Percentiles rank a stretch among this genome's conserved stretches.
These are phyloP conservation scores for Euleptes europaea DNA, from an alignment of 2,113 vertebrate species.

Conservation along the genomic window DNA sequence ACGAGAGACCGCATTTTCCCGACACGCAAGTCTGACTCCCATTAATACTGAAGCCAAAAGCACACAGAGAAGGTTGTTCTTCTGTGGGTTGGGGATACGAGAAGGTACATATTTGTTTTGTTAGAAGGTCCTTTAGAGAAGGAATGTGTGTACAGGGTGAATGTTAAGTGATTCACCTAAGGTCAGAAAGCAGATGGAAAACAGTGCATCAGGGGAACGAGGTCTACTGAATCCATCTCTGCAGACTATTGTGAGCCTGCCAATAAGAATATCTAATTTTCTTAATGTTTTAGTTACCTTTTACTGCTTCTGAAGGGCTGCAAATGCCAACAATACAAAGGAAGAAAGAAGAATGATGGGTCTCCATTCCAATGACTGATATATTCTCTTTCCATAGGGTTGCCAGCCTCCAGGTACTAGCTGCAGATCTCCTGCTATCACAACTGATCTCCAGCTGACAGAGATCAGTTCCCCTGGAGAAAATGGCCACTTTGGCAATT, in stretches of 20 bases:
- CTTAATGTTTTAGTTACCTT: background rate
- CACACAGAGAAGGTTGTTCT: background rate
- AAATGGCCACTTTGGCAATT: too few relatives aligned
- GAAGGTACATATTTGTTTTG: background rate
- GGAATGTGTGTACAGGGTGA: background rate
- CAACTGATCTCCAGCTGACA: too few relatives aligned
- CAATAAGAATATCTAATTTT: background rate
- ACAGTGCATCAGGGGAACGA: background rate
- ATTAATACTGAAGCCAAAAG: background rate
- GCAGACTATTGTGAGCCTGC: background rate
- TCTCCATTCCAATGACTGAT: too few relatives aligned
- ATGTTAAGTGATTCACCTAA: background rate
- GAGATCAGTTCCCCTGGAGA: too few relatives aligned
- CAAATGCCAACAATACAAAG: background rate
- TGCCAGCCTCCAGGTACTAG: too few relatives aligned
- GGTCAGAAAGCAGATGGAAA: background rate
- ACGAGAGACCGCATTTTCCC: background rate
- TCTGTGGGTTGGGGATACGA: background rate
- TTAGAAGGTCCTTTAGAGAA: background rate
- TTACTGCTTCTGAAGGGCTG: background rate
- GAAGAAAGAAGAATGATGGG: background rate
- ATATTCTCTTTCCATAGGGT: too few relatives aligned
- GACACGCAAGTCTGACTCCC: background rate
- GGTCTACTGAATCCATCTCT: background rate
- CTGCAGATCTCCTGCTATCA: too few relatives aligned